Percentiles rank a stretch among this genome's conserved stretches.
phyloP scores from a whole-genome alignment of 2,888 invertebrate genomes.

The Laspeyria flexula region DNA sequence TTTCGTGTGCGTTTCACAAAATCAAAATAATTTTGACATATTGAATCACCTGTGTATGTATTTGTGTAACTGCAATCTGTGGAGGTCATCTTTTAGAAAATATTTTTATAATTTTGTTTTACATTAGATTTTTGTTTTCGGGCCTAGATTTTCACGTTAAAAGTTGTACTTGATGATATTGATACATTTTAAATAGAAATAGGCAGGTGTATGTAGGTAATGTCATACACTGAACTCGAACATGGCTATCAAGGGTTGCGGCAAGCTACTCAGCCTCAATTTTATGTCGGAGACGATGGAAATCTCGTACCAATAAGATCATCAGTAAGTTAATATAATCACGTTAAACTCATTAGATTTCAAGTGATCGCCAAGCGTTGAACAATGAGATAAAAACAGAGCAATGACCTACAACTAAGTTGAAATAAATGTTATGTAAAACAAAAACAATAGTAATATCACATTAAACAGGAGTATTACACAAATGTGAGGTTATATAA shows the following conservation, averaged over 20 bases:
- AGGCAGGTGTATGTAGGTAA: slow-evolving; percentile 77
- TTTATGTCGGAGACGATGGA: slow-evolving; percentile 90
- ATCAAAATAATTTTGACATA: background rate
- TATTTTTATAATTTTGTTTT: slow-evolving; percentile 40
- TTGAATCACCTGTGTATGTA: background rate
- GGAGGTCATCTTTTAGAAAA: slow-evolving; percentile 44
- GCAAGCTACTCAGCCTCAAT: slow-evolving; percentile 89
- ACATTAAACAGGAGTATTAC: slow-evolving; percentile 11
- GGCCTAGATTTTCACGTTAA: slow-evolving; percentile 16
- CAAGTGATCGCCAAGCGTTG: slow-evolving; percentile 2
- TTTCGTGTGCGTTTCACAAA: background rate
- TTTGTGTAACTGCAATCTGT: slow-evolving; percentile 35
- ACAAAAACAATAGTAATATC: slow-evolving; percentile 20
- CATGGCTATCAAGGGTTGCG: slow-evolving; percentile 96
- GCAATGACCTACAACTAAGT: slow-evolving; percentile 17
- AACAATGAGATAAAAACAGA: slow-evolving; percentile 9
- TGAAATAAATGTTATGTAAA: slow-evolving; percentile 31
- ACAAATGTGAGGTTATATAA: slow-evolving; percentile 10
- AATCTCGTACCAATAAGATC: slow-evolving; percentile 86
- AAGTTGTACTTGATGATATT: slow-evolving; percentile 24
- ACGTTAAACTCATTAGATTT: slow-evolving; percentile 15
- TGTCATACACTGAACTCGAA: slow-evolving; percentile 97
- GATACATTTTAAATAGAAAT: slow-evolving; percentile 25
- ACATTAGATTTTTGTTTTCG: slow-evolving; percentile 25
- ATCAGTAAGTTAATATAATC: slow-evolving; percentile 80